These are phyloP conservation scores for Sylvilagus bachmani DNA, from an alignment of 2,113 vertebrate genomes.

Conservation along the genomic window DNA sequence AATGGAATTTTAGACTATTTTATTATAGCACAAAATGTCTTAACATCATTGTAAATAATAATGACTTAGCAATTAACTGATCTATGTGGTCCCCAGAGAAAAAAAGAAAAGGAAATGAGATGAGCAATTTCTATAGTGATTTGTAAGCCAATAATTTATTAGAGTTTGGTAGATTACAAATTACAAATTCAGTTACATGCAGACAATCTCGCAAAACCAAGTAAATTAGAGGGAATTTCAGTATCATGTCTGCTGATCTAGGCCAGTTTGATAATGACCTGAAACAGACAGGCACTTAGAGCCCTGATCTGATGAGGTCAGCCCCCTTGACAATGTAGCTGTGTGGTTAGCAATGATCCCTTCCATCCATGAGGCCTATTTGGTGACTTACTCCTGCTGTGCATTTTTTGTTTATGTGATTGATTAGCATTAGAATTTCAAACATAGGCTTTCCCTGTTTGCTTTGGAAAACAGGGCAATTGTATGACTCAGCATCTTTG, in stretches of 20 bases:
- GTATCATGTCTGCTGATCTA: not conserved
- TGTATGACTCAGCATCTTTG: not conserved
- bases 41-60: conserved; percentile 43
- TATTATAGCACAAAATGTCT: conserved; percentile 37
- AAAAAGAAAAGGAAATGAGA: conserved; percentile 37
- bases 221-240: not conserved
- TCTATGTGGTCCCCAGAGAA: not conserved
- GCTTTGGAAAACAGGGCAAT: not conserved
- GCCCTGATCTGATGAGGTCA: not conserved
- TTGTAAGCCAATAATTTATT: not conserved
- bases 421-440: not conserved
- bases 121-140: not conserved
- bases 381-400: not conserved
- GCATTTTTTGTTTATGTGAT: not conserved
- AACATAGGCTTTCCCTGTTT: not conserved
- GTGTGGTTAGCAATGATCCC: not conserved
- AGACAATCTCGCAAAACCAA: not conserved
- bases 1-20: conserved; percentile 36
- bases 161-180: not conserved
- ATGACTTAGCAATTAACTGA: conserved; percentile 20
- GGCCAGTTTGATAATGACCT: not conserved
- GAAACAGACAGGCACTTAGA: fast-evolving
- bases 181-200: not conserved
- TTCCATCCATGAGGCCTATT: not conserved
- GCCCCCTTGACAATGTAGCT: not conserved